Conservation (phyloP, 2,888 invertebrate genomes). For the Acronicta psi region DNA sequence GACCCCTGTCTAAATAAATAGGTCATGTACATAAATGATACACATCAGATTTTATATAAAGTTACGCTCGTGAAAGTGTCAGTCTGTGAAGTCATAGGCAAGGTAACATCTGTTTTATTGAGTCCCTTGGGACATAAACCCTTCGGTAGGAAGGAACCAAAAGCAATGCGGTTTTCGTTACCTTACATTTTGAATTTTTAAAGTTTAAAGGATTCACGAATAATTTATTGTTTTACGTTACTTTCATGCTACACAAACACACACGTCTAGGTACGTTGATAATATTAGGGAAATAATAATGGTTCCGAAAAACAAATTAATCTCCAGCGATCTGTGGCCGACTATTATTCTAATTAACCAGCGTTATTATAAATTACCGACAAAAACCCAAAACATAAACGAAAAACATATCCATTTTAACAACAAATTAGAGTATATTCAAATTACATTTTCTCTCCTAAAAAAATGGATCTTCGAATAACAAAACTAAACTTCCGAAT, state of each 20-base stretch:
- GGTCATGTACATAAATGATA: constrained; percentile 55
- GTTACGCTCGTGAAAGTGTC: constrained; percentile 49
- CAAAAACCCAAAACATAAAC: no score
- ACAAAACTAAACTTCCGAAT: no score
- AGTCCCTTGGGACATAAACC: constrained; percentile 38
- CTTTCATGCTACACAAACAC: no score
- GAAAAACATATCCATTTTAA: no score
- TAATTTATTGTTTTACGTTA: neutral
- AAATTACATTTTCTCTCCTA: no score
- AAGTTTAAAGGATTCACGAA: constrained; percentile 39
- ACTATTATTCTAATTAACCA: no score
- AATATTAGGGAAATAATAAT: no score
- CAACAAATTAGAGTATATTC: no score
- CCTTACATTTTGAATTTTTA: constrained; percentile 44
- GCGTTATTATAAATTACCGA: no score
- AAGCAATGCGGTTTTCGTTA: constrained; percentile 50
- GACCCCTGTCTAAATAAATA: constrained; percentile 41
- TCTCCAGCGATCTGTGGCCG: no score
- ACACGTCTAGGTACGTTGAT: neutral
- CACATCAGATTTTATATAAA: constrained; percentile 55
- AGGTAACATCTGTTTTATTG: constrained; percentile 56
- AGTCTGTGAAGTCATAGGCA: constrained; percentile 50
- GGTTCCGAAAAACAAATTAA: no score
- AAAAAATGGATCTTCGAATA: no score
- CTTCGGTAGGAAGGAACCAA: constrained; percentile 32